Evolutionary conservation across 2,888 invertebrate species (phyloP), one percentile per base, ranked within the genome.

Genomic region (Protonemura montana): DNA sequence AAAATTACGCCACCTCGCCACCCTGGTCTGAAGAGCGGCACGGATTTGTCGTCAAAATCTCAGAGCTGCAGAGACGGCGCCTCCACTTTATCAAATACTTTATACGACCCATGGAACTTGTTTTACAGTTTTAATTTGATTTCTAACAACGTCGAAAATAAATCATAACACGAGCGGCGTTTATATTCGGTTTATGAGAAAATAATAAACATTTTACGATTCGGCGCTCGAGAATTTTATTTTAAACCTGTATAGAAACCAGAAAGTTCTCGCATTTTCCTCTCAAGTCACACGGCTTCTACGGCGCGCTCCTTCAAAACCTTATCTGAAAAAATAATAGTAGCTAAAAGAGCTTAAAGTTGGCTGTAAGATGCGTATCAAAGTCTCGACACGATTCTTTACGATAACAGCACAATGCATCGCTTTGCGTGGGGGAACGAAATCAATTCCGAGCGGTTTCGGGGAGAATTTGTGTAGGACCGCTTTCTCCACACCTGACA

Each of bases 291-390:
- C 59, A 59, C 59, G 59, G 59, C 21, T 10, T 59, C 59, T 21
- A 2, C 2, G 16, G 59, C 13, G 13, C 59, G 59, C 21, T 59
- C 21, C 59, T 59, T 59, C 59, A 21, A 59, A 35, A 59, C 59
- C 16, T 59, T 59, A 59, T 59, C 59, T 59, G 13, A 21, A 59
- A 59, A 59, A 59, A 21, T 59, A 59, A 59, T 21, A 59, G 59
- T 59, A 59, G 59, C 59, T 59, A 59, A 59, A 59, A 59, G 59
- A 59, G 59, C 59, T 59, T 59, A 59, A 59, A 59, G 59, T 59
- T 59, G 59, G 59, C 59, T 59, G 59, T 59, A 59, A 59, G 59
- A 59, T 59, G 13, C 59, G 59, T 59, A 59, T 59, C 59, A 21
- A 2, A 59, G 59, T 10, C 59, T 21, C 59, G 59, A 59, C 59